Percentiles rank a stretch among this genome's conserved stretches.
Evolutionary conservation across 2,888 invertebrate species (phyloP).

Genomic region (Rhagonycha fulva): DNA sequence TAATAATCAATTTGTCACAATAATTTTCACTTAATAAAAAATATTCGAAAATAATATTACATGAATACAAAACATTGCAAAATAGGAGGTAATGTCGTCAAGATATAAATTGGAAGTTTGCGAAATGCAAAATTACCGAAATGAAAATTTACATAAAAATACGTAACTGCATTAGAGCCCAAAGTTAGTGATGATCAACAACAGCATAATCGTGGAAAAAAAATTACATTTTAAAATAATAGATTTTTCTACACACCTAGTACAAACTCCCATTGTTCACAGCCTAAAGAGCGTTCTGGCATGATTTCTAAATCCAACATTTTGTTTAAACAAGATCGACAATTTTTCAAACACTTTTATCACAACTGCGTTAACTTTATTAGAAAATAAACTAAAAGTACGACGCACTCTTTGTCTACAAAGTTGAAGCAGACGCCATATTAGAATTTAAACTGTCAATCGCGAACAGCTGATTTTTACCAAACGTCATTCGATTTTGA

Average conservation of each 20-base stretch:
- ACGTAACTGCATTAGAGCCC: background rate
- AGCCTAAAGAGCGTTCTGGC: constrained; percentile 93
- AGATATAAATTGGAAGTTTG: background rate
- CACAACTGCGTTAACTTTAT: constrained; percentile 32
- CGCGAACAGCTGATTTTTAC: constrained; percentile 50
- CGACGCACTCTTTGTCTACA: constrained; percentile 48
- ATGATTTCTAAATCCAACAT: constrained; percentile 98
- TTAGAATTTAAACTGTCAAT: constrained; percentile 48
- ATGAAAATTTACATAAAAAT: background rate
- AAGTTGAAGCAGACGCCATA: constrained; percentile 48
- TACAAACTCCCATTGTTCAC: constrained; percentile 97
- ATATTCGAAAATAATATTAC: background rate
- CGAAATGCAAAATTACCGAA: background rate
- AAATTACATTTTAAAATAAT: background rate
- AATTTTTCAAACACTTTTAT: constrained; percentile 19
- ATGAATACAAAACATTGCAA: background rate
- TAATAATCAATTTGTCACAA: background rate
- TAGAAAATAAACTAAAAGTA: constrained; percentile 37
- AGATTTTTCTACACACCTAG: constrained; percentile 71
- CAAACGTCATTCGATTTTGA: constrained; percentile 27
- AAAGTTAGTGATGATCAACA: background rate
- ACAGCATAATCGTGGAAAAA: background rate
- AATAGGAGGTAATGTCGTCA: background rate
- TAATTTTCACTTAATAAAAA: background rate
- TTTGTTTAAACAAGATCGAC: constrained; percentile 45